phyloP scores from a whole-genome alignment of 2,888 invertebrate species.

The Philhelius pedissequus region DNA sequence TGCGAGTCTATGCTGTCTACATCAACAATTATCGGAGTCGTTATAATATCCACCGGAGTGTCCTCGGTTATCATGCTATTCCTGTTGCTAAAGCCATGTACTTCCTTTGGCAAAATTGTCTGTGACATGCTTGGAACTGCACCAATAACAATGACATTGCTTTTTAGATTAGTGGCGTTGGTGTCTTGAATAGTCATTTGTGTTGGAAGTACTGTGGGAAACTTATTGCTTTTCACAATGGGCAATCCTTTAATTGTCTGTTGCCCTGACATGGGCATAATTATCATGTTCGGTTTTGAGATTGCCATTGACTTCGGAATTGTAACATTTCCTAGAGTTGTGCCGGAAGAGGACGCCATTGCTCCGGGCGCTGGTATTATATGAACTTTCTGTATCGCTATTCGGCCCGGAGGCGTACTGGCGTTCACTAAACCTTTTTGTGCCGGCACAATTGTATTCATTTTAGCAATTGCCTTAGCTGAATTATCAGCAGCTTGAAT shows the following conservation, averaged over 20 bases:
- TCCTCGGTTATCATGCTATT: slow-evolving; percentile 80
- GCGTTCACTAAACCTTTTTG: slow-evolving; percentile 48
- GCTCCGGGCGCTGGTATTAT: slow-evolving; percentile 73
- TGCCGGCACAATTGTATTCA: slow-evolving; percentile 41
- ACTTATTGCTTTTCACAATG: slow-evolving; percentile 59
- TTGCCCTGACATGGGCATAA: slow-evolving; percentile 71
- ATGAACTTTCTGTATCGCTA: slow-evolving; percentile 77
- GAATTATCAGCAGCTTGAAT: slow-evolving; percentile 74
- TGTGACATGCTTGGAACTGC: slow-evolving; percentile 56
- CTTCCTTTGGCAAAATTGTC: slow-evolving; percentile 27
- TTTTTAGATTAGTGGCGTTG: slow-evolving; percentile 47
- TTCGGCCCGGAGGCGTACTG: slow-evolving; percentile 70
- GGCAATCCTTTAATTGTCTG: slow-evolving; percentile 42
- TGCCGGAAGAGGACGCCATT: slow-evolving; percentile 58
- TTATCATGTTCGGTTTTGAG: slow-evolving; percentile 75
- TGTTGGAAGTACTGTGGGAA: slow-evolving; percentile 47
- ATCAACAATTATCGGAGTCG: slow-evolving; percentile 77
- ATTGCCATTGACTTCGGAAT: slow-evolving; percentile 60
- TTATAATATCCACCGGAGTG: slow-evolving; percentile 80
- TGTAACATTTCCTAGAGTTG: slow-evolving; percentile 61
- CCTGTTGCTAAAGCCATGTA: slow-evolving; percentile 64
- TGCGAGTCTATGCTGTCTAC: slow-evolving; percentile 70
- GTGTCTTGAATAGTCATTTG: slow-evolving; percentile 44
- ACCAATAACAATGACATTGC: slow-evolving; percentile 70
- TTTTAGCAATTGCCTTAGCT: slow-evolving; percentile 50